Base-by-base conservation (phyloP, 1,140 invertebrate genomes). In the Aleiodes sp. region DNA sequence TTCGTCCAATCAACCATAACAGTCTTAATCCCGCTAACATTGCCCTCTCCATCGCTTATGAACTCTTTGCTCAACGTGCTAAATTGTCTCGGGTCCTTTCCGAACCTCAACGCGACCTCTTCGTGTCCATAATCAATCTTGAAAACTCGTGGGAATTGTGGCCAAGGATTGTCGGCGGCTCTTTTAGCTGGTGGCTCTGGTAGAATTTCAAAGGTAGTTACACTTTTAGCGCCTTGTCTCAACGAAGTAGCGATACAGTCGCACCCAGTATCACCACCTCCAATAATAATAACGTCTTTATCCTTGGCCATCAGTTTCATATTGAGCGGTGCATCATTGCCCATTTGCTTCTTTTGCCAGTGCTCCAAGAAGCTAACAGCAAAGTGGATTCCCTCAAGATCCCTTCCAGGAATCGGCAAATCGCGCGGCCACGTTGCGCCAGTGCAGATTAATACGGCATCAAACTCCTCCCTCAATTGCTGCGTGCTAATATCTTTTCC, bases 191-290 rank as follows among this genome's bases (percentile, higher is more conserved):
- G 94, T 21, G 98, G 98, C 78, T 96, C 91, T 0, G 98, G 97
- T 43, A 99, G 86, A 78, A 99, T 99, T 88, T 99, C 98, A 87
- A 99, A 99, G 7, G 96, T 94, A 1, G 94, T 96, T 70, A 99
- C 97, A 37, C 92, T 93, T 77, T 94, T 96, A n/a, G 98, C 98
- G 39, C 97, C 96, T 88, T 99, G 96, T 78, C 98, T 89, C 10
- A 99, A 88, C 2, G 97, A 97, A 1, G 98, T 99, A 37, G 95
- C 98, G 84, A 99, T 99, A 80, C 98, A 99, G 89, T 99, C 98
- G 86, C 96, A 98, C 0, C 98, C 98, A n/a, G 98, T 99, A 83
- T 99, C 98, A 26, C 98, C 98, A 10, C 98, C 98, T 19, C 98
- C 98, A 76, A 99, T 97, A 66, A 99, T 92, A 71, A 99, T 92